Evolutionary conservation across 2,797 vertebrate genomes (phyloP).

Genomic region (Erpetoichthys calabaricus): DNA sequence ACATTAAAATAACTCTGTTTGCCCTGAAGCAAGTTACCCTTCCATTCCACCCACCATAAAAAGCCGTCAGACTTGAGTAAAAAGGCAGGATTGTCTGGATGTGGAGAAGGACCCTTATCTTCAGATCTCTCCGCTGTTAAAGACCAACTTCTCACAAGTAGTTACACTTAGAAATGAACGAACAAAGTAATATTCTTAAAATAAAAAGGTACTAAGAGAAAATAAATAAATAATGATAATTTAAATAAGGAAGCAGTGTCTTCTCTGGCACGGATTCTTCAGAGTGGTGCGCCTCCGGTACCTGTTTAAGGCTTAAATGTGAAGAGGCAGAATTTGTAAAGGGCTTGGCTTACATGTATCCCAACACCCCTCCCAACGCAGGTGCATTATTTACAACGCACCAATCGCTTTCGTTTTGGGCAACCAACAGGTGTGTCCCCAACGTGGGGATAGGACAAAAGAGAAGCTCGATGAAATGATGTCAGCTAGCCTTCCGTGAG

Average conservation of each 20-base stretch:
- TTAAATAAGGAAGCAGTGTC: slow-evolving; percentile 16
- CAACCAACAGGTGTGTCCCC: slow-evolving; percentile 58
- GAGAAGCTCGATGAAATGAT: slow-evolving; percentile 22
- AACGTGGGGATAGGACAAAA: slow-evolving; percentile 39
- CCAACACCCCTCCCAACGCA: slow-evolving; percentile 53
- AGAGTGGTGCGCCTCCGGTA: slow-evolving; percentile 36
- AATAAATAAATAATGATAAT: slow-evolving; percentile 8
- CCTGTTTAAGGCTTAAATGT: slow-evolving; percentile 64
- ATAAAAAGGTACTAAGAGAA: slow-evolving; percentile 4
- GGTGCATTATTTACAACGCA: slow-evolving; percentile 44
- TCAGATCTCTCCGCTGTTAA: slow-evolving; percentile 42
- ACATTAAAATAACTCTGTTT: slow-evolving; percentile 23
- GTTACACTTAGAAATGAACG: slow-evolving; percentile 16
- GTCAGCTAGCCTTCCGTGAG: slow-evolving; percentile 20
- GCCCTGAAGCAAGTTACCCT: slow-evolving; percentile 39
- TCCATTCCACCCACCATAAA: slow-evolving; percentile 46
- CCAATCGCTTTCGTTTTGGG: slow-evolving; percentile 46
- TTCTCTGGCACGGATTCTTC: slow-evolving; percentile 15
- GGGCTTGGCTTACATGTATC: slow-evolving; percentile 72
- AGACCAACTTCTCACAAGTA: slow-evolving; percentile 41
- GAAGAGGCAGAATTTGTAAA: slow-evolving; percentile 75
- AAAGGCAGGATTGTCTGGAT: slow-evolving; percentile 42
- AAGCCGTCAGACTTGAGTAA: slow-evolving; percentile 35
- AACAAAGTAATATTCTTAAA: slow-evolving; percentile 9
- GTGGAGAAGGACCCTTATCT: slow-evolving; percentile 35